Base-by-base conservation (phyloP, 2,797 vertebrate genomes). In the Muscicapa comitata region DNA sequence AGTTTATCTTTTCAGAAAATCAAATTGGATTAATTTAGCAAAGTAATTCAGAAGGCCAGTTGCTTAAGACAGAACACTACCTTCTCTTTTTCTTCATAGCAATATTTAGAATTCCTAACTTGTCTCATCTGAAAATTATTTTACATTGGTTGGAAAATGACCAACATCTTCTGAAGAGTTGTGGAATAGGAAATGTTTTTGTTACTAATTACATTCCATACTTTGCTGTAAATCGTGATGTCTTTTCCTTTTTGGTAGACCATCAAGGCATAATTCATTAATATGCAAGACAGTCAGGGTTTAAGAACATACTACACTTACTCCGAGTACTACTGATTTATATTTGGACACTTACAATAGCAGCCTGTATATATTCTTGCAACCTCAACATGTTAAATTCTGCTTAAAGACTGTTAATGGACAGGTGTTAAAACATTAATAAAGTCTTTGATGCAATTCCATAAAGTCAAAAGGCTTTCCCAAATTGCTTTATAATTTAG, bases 401-500 rank as follows among this genome's bases (percentile, higher is more conserved):
- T 86, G 7, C 33, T 77, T 65, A 81, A 94, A 91, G 81, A 37
- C 35, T 86, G 40, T 66, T 93, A 94, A 87, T 63, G 55, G 81
- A 92, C 58, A 87, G 21, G 35, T 93, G 72, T 84, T 70, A 76
- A 82, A 75, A 92, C 31, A 91, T 67, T 91, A 95, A 90, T 91
- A 86, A 95, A 93, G 55, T 68, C 62, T 73, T 80, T 76, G 47
- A 81, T 78, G 83, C 7, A 90, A 96, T 68, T 88, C 86, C 84
- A 25, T 70, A 45, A 47, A 68, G 61, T 79, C 38, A 93, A 90
- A 96, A 95, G 42, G 4, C 35, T 91, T 88, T 79, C 42, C 90
- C n/a, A 85, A 93, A 92, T 83, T 66, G 31, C 15, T 95, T 95
- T 82, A 71, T 67, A 88, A 96, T 94, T 92, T 76, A 93, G 42